Conservation (phyloP, 1,140 invertebrate species). For the Tribolium castaneum region DNA sequence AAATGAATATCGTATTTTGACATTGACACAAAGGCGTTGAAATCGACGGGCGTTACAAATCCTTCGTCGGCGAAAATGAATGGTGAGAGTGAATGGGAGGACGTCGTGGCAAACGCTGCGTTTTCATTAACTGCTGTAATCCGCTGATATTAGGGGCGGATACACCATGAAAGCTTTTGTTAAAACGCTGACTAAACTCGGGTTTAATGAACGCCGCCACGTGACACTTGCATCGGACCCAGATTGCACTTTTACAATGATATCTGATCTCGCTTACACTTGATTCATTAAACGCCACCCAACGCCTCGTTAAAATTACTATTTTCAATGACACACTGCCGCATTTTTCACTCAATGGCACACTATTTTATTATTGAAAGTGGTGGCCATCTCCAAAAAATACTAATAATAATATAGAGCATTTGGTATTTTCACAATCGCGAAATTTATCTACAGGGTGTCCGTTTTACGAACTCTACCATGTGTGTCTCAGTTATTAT, state of each 20-base stretch:
- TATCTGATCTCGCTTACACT: slow-evolving; percentile 48
- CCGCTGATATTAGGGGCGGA: slow-evolving; percentile 51
- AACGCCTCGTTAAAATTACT: background rate
- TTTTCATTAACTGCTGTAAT: slow-evolving; percentile 55
- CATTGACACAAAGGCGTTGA: background rate
- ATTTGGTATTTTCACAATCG: too few relatives aligned
- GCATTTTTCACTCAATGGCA: too few relatives aligned
- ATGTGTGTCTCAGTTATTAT: too few relatives aligned
- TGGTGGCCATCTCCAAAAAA: too few relatives aligned
- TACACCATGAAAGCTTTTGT: slow-evolving; percentile 50
- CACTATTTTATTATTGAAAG: too few relatives aligned
- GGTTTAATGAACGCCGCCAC: slow-evolving; percentile 54
- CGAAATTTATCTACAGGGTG: too few relatives aligned
- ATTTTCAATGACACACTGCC: too few relatives aligned
- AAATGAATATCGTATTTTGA: background rate
- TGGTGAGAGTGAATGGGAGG: slow-evolving; percentile 41
- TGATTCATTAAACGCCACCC: slow-evolving; percentile 45
- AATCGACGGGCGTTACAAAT: background rate
- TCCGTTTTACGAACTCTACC: too few relatives aligned
- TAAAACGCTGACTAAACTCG: slow-evolving; percentile 49
- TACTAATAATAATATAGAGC: too few relatives aligned
- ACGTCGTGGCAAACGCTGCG: slow-evolving; percentile 42
- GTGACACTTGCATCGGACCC: slow-evolving; percentile 45
- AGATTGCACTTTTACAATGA: slow-evolving; percentile 49
- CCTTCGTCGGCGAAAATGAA: background rate